Conservation (phyloP, 2,888 invertebrate genomes). For the Philereme transversata region DNA sequence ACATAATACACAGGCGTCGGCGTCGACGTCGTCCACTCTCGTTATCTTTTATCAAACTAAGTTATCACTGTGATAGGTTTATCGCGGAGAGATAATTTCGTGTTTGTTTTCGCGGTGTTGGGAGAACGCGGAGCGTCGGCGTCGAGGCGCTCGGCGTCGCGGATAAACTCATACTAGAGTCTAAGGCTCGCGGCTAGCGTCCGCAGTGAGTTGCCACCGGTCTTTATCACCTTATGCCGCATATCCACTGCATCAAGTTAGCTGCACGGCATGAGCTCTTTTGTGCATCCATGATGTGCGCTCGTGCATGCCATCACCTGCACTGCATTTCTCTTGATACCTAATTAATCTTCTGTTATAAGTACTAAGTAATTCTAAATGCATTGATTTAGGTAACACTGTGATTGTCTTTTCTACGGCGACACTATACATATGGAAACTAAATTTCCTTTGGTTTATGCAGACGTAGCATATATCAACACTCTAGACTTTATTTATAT, state of each 20-base stretch:
- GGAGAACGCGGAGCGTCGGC: conserved; percentile 39
- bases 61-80: conserved; percentile 61
- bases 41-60: conserved; percentile 77
- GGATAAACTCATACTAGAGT: conserved; percentile 57
- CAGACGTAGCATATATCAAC: too few species aligned
- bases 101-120: conserved; percentile 69
- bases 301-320: conserved; percentile 15
- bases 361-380: too few species aligned
- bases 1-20: conserved; percentile 77
- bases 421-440: too few species aligned
- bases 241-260: conserved; percentile 30
- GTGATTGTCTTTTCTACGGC: too few species aligned
- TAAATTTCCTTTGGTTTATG: too few species aligned
- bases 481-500: too few species aligned
- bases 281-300: conserved; percentile 14
- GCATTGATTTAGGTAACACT: too few species aligned
- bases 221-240: conserved; percentile 43
- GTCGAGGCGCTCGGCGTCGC: conserved; percentile 66
- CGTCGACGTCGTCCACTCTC: conserved; percentile 75
- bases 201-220: conserved; percentile 36
- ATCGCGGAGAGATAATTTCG: conserved; percentile 75
- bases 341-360: conserved; percentile 2
- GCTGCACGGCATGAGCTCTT: conserved; percentile 17
- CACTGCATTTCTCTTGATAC: conserved; percentile 20
- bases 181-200: conserved; percentile 22